phyloP scores from a whole-genome alignment of 35 echinoderm and acorn worm species.

The Patiria miniata region DNA sequence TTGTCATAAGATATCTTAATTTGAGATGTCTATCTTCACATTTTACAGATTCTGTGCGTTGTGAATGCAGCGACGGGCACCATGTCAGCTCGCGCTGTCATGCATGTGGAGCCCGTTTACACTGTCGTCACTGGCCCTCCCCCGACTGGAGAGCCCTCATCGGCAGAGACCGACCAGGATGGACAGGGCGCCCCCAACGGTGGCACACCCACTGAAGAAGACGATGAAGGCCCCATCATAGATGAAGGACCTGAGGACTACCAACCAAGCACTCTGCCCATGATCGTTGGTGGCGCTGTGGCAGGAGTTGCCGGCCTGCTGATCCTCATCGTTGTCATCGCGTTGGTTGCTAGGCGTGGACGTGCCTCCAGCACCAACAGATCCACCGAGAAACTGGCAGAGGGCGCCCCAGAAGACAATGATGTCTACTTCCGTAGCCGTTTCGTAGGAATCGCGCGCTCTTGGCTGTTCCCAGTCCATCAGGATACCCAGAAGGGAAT shows the following conservation, averaged over 20 bases:
- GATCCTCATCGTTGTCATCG: slow-evolving; percentile 1
- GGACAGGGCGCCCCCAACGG: background rate
- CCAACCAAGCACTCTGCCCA: background rate
- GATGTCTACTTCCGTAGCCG: slow-evolving; percentile 59
- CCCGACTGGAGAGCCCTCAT: background rate
- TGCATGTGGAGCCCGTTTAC: slow-evolving; percentile 7
- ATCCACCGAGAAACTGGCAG: background rate
- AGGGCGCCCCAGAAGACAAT: slow-evolving; percentile 3
- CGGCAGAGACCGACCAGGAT: background rate
- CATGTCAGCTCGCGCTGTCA: slow-evolving; percentile 1
- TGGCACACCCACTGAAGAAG: background rate
- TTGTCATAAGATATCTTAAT: no score
- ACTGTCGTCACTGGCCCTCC: background rate
- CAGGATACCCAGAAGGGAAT: slow-evolving; percentile 38
- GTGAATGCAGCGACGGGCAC: slow-evolving; percentile 41
- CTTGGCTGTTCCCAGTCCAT: slow-evolving; percentile 65
- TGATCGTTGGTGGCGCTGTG: slow-evolving; percentile 17
- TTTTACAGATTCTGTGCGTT: slow-evolving; percentile 34
- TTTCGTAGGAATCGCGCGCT: slow-evolving; percentile 49
- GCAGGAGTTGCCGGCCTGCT: background rate
- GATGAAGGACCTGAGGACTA: background rate
- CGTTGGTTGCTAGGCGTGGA: background rate
- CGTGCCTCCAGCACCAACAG: background rate
- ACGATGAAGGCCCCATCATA: background rate
- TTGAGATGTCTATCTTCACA: background rate